Evolutionary conservation across 2,888 invertebrate genomes (phyloP), one percentile per base, ranked within the genome.

Genomic region (Perdita meconis): DNA sequence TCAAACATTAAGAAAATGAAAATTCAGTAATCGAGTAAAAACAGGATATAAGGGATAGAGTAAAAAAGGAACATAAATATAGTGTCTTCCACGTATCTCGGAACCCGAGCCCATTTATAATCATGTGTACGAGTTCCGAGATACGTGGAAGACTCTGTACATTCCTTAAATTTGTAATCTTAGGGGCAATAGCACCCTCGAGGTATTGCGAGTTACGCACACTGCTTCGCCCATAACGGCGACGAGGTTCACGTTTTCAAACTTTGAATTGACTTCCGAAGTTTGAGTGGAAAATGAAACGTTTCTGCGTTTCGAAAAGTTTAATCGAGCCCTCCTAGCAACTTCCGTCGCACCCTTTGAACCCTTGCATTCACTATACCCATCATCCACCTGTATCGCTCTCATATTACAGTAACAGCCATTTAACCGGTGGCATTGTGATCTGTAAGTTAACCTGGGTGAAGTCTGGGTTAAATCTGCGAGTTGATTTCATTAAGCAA

Each of bases 181-280:
- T 19, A 10, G 22, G 22, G 16, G 44, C 44, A 53, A 44, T 16
- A 42, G 36, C 30, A 24, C 16, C 34, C 13, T 1, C 1, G 12
- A 34, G 26, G 6, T 34, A 30, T 36, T 47, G 26, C 22, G 10
- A 56, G 26, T 16, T 42, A 40, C 19, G 40, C 24, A 26, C 10
- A n/a, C 6, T n/a, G 13, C 5, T 10, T n/a, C 6, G 59, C 44
- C 73, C 64, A 53, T 34, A 73, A 19, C 53, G 24, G 56, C 61
- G 12, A 42, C 34, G 12, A 40, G 67, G n/a, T 42, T 61, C 60
- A 36, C 56, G 42, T 61, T 66, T 73, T 8, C 36, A 26, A 67
- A 76, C 75, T 76, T 60, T 67, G 50, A 67, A 76, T 76, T 74
- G 75, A 76, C 74, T 76, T 74, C 50, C 55, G 67, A 74, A 74